Conservation (phyloP, 2,888 invertebrate genomes). For the Cephus sareptanus region DNA sequence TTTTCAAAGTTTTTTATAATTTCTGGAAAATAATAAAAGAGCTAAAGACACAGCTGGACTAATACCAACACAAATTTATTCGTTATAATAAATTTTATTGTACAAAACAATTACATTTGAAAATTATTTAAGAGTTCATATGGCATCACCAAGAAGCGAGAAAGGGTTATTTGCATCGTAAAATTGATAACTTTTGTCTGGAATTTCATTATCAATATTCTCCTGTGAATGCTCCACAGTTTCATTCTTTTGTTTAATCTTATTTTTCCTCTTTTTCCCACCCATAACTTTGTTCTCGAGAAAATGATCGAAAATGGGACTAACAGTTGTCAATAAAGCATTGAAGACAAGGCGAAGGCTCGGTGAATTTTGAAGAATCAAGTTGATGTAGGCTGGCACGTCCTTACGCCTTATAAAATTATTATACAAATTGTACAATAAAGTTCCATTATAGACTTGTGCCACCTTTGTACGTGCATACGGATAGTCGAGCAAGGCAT, state of each 20-base stretch:
- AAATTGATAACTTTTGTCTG: conserved; percentile 23
- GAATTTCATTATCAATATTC: conserved; percentile 15
- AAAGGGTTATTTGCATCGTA: conserved; percentile 38
- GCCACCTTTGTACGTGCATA: conserved; percentile 71
- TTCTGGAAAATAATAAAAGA: conserved; percentile 29
- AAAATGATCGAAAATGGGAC: conserved; percentile 28
- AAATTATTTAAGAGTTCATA: no score
- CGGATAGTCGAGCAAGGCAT: conserved; percentile 73
- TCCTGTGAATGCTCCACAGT: conserved; percentile 8
- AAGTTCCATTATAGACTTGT: conserved; percentile 80
- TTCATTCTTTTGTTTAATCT: conserved; percentile 42
- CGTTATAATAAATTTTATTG: no score
- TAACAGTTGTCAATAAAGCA: conserved; percentile 39
- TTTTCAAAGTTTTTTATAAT: conserved; percentile 36
- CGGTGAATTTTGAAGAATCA: conserved; percentile 54
- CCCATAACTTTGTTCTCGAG: conserved; percentile 23
- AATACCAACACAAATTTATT: not conserved
- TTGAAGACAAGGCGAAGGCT: conserved; percentile 52
- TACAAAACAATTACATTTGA: no score
- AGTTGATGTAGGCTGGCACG: conserved; percentile 68
- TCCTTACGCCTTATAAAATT: conserved; percentile 72
- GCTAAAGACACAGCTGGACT: not conserved
- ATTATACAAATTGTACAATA: conserved; percentile 78
- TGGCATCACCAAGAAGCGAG: conserved; percentile 19
- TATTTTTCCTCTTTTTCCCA: conserved; percentile 33